Evolutionary conservation across 2,113 vertebrate species (phyloP), one percentile per base, ranked within the genome.

Genomic region (Ovibos moschatus): DNA sequence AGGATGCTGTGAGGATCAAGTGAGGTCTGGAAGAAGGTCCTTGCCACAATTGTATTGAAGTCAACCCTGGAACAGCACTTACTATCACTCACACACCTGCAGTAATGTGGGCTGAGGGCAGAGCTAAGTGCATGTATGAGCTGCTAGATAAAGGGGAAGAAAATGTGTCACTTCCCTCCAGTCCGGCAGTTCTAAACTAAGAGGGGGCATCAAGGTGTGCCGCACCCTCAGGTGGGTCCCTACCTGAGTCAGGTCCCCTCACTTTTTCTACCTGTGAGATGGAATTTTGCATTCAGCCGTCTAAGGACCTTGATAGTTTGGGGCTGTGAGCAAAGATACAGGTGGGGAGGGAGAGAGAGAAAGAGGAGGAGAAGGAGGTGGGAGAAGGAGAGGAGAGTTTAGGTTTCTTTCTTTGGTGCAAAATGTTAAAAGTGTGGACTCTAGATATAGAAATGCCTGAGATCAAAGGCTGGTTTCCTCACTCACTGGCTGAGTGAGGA

Each of bases 61-160:
- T 8, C 25, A 79, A 15, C 25, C 67, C 43, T 62, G 74, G 60
- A 45, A 8, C 8, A 4, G 23, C 9, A 7, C 9, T 76, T 50
- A 8, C 4, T 3, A 6, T 27, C 58, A 19, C 33, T 28, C 7
- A 23, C 43, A 58, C 16, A 30, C 43, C 79, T 58, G 10, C 10
- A 36, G 6, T 0, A 5, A 71, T 43, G 25, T 14, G 7, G 47
- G 0, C 0, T 51, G 64, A 36, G 12, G n/a, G 14, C 1, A 28
- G 67, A 67, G 33, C 12, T 23, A 60, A 78, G 19, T 60, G 67
- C 57, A 19, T 3, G 0, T 13, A 3, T 9, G 51, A 94, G 58
- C 30, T 81, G 2, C 43, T 19, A 28, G 28, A 25, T 1, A 30
- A 71, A 85, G 67, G 60, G 47, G 36, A 87, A 85, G 81, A 17